Percentiles rank a stretch among this genome's conserved stretches.
These are phyloP conservation scores for Pachyuromys duprasi DNA, from an alignment of 2,797 vertebrate genomes.

Conservation along the genomic window DNA sequence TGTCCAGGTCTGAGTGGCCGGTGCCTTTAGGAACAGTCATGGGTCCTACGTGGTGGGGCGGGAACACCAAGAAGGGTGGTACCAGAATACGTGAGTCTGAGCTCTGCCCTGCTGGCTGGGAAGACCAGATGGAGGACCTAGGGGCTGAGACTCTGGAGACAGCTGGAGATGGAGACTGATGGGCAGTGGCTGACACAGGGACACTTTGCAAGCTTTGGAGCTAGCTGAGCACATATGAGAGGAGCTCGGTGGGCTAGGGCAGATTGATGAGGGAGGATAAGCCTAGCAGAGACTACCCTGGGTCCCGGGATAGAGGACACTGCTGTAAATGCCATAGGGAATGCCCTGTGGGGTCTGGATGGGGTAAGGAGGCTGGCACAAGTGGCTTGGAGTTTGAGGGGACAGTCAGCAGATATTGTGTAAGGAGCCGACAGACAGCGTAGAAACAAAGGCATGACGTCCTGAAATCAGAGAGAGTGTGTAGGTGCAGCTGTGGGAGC, in stretches of 20 bases:
- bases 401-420: background rate
- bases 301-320: background rate
- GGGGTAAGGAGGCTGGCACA: background rate
- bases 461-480: background rate
- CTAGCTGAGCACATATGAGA: background rate
- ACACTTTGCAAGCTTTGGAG: background rate
- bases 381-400: background rate
- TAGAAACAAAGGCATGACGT: background rate
- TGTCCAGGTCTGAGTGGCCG: background rate
- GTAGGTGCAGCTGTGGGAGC: background rate
- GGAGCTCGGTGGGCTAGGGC: background rate
- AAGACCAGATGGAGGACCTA: background rate
- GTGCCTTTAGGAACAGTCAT: background rate
- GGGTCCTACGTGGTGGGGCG: background rate
- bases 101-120: background rate
- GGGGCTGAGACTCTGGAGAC: background rate
- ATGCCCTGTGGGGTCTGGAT: background rate
- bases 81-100: background rate
- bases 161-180: background rate
- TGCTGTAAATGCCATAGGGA: background rate
- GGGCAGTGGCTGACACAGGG: too few relatives aligned
- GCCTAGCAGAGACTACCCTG: too few relatives aligned
- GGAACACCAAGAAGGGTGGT: slow-evolving; percentile 23
- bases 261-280: background rate
- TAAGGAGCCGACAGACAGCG: background rate